A percentile compares a stretch with the other conserved stretches of the same genome.
These are phyloP conservation scores for Coboldia fuscipes DNA, from an alignment of 1,140 invertebrate species.

Conservation along the genomic window DNA sequence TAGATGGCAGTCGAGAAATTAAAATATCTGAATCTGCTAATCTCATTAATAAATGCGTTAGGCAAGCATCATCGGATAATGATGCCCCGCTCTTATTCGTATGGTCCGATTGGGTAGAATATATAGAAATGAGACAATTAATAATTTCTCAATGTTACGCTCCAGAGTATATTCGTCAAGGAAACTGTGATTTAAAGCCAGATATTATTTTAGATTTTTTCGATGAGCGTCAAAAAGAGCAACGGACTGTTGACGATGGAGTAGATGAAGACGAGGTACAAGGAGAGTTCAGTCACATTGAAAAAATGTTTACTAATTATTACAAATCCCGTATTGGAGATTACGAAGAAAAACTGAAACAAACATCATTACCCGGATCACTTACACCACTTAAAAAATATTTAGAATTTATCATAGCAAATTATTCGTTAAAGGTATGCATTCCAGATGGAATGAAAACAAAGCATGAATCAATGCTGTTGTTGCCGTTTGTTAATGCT, in stretches of 20 bases:
- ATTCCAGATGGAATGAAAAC: not conserved
- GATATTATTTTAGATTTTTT: too few species aligned
- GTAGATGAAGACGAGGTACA: slow-evolving; percentile 6
- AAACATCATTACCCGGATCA: too few species aligned
- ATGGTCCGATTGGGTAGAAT: slow-evolving; percentile 35
- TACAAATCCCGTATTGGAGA: too few species aligned
- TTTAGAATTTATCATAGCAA: slow-evolving; percentile 6
- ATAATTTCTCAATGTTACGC: slow-evolving; percentile 27
- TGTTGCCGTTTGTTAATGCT: not conserved
- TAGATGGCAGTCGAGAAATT: slow-evolving; percentile 38
- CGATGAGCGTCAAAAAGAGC: too few species aligned
- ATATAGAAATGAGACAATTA: slow-evolving; percentile 30
- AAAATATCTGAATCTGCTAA: slow-evolving; percentile 28
- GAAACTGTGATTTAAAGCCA: slow-evolving; percentile 13
- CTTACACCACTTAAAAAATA: slow-evolving; percentile 1
- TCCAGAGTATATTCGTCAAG: slow-evolving; percentile 27
- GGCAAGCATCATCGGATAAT: not conserved
- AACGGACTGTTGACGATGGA: slow-evolving; percentile 5
- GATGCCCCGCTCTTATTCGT: slow-evolving; percentile 27
- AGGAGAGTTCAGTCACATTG: not conserved
- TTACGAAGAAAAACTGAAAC: too few species aligned
- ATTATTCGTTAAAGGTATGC: not conserved
- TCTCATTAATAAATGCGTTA: slow-evolving; percentile 22
- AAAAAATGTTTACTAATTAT: too few species aligned
- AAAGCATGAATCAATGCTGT: not conserved